Evolutionary conservation across 2,888 invertebrate genomes (phyloP).

Genomic region (Heliconius charithonia): DNA sequence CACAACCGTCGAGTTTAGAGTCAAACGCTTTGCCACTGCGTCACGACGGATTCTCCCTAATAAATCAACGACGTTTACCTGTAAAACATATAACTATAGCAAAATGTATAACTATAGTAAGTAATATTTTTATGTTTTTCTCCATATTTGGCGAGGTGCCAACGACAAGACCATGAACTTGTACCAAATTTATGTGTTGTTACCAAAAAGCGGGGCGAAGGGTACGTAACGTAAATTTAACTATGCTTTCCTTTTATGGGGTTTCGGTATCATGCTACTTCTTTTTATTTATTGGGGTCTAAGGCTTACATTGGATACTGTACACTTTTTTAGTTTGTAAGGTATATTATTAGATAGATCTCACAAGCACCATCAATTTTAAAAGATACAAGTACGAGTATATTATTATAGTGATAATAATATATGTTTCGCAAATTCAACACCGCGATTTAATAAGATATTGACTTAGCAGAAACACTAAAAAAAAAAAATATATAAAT

Average conservation of each 20-base stretch:
- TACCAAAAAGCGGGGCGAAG: slow-evolving; percentile 28
- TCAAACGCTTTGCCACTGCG: too few relatives aligned
- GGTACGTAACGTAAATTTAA: slow-evolving; percentile 32
- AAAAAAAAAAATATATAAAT: too few relatives aligned
- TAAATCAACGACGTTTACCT: neutral
- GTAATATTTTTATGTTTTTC: slow-evolving; percentile 11
- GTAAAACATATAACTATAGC: neutral
- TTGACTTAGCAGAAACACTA: too few relatives aligned
- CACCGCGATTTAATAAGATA: too few relatives aligned
- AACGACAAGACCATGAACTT: slow-evolving; percentile 38
- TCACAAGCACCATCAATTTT: too few relatives aligned
- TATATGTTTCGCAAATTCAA: too few relatives aligned
- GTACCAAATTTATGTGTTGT: slow-evolving; percentile 40
- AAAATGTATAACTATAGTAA: neutral
- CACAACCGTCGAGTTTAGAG: too few relatives aligned
- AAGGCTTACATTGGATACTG: neutral
- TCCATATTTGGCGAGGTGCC: slow-evolving; percentile 35
- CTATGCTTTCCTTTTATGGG: slow-evolving; percentile 20
- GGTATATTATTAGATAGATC: neutral
- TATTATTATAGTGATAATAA: neutral
- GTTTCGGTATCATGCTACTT: neutral
- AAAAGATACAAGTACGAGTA: neutral
- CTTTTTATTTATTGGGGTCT: neutral
- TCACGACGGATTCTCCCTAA: too few relatives aligned
- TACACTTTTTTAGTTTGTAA: neutral